phyloP scores from a whole-genome alignment of 2,888 invertebrate species.

The Cheilosia impressa region DNA sequence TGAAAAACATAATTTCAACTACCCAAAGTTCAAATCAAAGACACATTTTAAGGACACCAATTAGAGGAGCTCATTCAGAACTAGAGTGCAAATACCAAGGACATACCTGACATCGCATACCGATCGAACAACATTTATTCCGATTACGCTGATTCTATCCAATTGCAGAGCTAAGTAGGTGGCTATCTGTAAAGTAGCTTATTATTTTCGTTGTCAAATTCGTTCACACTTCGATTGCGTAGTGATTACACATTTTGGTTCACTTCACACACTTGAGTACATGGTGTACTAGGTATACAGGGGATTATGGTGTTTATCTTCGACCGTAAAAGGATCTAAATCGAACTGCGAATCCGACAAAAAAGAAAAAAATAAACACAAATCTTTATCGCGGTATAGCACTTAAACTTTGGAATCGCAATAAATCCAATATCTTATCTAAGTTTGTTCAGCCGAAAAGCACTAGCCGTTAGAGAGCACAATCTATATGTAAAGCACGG shows the following conservation, averaged over 20 bases:
- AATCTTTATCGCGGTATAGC: conserved; percentile 50
- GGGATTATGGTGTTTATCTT: conserved; percentile 59
- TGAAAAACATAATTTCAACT: too few relatives aligned
- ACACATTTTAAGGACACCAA: too few relatives aligned
- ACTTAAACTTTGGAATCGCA: conserved; percentile 56
- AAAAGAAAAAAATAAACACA: background rate
- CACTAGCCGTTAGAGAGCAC: conserved; percentile 17
- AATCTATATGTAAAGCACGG: conserved; percentile 23
- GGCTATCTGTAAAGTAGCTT: conserved; percentile 31
- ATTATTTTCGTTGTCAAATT: conserved; percentile 55
- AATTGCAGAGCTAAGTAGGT: conserved; percentile 19
- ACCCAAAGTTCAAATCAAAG: too few relatives aligned
- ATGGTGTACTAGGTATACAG: background rate
- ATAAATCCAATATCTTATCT: conserved; percentile 67
- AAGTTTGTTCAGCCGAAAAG: conserved; percentile 53
- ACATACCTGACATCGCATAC: conserved; percentile 82
- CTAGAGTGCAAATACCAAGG: background rate
- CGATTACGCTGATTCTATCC: conserved; percentile 53
- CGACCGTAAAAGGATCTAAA: conserved; percentile 44
- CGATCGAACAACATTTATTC: conserved; percentile 82
- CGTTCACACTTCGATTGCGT: conserved; percentile 34
- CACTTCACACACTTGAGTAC: conserved; percentile 47
- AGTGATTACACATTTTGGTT: conserved; percentile 53
- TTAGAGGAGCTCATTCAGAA: background rate
- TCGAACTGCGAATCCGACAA: conserved; percentile 20